Conservation (phyloP, 2,113 vertebrate genomes). For the Megaceryle maxima region DNA sequence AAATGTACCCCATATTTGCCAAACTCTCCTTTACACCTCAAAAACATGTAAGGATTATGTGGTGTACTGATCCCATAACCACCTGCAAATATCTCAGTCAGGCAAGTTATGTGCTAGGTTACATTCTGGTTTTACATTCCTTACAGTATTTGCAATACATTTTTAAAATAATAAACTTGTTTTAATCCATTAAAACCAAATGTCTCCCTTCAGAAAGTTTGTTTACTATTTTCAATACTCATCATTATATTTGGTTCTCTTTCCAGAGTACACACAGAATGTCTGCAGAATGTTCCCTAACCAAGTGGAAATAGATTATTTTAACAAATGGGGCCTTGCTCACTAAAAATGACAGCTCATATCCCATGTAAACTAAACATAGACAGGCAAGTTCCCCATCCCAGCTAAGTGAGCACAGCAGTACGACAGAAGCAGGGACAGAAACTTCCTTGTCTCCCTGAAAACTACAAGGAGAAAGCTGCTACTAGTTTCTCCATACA, state of each 20-base stretch:
- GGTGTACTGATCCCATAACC: not conserved
- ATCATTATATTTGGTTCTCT: constrained; percentile 41
- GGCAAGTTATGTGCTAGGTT: not conserved
- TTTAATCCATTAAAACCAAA: constrained; percentile 51
- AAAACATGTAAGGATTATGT: not conserved
- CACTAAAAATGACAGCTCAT: constrained; percentile 5
- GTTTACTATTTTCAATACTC: constrained; percentile 55
- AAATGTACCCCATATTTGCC: not conserved
- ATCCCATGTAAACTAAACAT: not conserved
- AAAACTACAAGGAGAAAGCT: not conserved
- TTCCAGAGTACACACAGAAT: constrained; percentile 47
- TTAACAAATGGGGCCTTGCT: constrained; percentile 4
- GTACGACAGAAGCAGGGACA: not conserved
- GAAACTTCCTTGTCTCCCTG: not conserved
- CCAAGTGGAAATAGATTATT: constrained; percentile 41
- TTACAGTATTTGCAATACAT: constrained; percentile 38
- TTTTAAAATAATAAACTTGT: constrained; percentile 38
- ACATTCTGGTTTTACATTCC: constrained; percentile 27
- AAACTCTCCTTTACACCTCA: not conserved
- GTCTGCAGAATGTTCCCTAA: constrained; percentile 52
- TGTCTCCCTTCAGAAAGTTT: constrained; percentile 35
- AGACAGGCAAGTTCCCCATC: not conserved
- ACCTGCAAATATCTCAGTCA: constrained; percentile 1
- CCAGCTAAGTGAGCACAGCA: not conserved
- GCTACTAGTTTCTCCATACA: not conserved